Base-by-base conservation (phyloP, 37 sponge, comb jelly and placozoan genomes). In the Geodia barretti region DNA sequence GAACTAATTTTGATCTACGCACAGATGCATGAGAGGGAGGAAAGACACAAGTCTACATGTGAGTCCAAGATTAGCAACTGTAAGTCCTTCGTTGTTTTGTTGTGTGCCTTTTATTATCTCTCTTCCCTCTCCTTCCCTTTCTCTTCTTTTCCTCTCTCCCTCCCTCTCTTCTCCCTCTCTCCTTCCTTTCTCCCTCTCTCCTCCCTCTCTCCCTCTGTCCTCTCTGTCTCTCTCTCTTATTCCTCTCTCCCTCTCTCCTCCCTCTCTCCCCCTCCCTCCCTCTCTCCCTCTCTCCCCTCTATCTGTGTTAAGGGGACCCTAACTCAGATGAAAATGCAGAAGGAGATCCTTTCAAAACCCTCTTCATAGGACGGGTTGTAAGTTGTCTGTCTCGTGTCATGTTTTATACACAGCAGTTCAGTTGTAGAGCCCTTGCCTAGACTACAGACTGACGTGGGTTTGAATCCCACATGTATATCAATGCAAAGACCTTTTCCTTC, bases 311-410 rank as follows among this genome's bases (percentile, higher is more conserved):
- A 95, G 96, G 99, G 99, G 97, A 98, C 60, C 99, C 95, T 4
- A 74, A 78, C 64, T 84, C 32, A 63, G 94, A 98, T 64, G 77
- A 80, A 7, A 92, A 89, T 68, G 85, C 85, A 7, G 58, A 86
- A 2, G 95, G 91, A 23, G 99, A 98, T 34, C 89, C 99, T 19
- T 98, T 94, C 84, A 98, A 94, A 79, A 96, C 99, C 0, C 86
- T 98, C 37, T 96, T 98, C 81, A 91, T 96, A 1, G 90, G 97
- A 32, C 41, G 99, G 63, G 84, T 97, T 33, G 95, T 95, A 43
- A 89, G 94, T 89, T n/a, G n/a, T n/a, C n/a, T n/a, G 35, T n/a
- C 11, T 67, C 25, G 11, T 20, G n/a, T n/a, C n/a, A n/a, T n/a
- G n/a, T n/a, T n/a, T n/a, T n/a, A n/a, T n/a, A n/a, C n/a, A n/a